Base-by-base conservation (phyloP, 2,888 invertebrate species). In the Scaptomyza tumidula region DNA sequence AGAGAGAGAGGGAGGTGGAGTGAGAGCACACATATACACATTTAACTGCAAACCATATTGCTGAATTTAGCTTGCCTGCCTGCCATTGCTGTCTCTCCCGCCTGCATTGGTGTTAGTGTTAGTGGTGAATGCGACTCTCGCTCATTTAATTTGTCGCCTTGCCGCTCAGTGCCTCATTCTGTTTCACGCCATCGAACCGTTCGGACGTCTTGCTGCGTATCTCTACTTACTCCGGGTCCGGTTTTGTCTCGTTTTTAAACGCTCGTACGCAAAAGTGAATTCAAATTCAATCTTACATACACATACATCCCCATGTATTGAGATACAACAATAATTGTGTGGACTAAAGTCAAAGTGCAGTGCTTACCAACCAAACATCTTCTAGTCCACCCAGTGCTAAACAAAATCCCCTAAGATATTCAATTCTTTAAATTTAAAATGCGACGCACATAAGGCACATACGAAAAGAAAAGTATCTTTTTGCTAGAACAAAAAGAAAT, bases 171-270 rank as follows among this genome's bases (percentile, higher is more conserved):
- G 16, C 35, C 57, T 79, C 80, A 91, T 91, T 91, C 88, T 90
- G 86, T 87, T 83, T 78, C 84, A 86, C 86, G 76, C 86, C 80
- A 76, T 89, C 81, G 73, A 74, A 71, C 77, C 77, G 85, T 81
- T 75, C 83, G 86, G 90, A 90, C 75, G 79, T 82, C 61, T 52
- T 41, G 62, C 74, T 69, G 77, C 73, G 67, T 54, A 79, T 35
- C 63, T 60, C 45, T 44, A 10, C 37, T 3, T 3, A 35, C 54
- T 65, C 48, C 64, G 65, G 57, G 50, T 69, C 48, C 75, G 71
- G 56, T 76, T 71, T 53, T 44, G 48, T 54, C 53, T 76, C 54
- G 45, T 37, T 45, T 54, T 58, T 39, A 56, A 59, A 60, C 55
- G 71, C 64, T 49, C 58, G 71, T 50, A 48, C 65, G 50, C 27